Base-by-base conservation (phyloP, 1,140 invertebrate genomes). In the Drosophila micromelanica region DNA sequence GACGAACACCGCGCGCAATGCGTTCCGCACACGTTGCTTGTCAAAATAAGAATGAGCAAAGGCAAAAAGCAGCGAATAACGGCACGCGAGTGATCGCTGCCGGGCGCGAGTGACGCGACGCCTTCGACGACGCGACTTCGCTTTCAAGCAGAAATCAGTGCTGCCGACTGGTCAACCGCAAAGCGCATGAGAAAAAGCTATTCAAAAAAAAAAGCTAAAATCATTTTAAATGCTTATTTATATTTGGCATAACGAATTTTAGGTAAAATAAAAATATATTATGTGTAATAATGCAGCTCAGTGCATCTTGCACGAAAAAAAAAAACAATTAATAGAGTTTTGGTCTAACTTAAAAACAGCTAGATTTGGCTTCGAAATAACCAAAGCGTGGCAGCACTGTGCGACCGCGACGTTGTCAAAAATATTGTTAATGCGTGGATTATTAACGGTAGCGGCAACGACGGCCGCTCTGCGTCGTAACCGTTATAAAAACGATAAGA, bases 1-100 rank as follows among this genome's bases (percentile, higher is more conserved):
- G 42, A 61, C 27, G 27, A 43, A 37, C 55, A 38, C 35, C 60
- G 74, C 51, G 52, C 73, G 70, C 46, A 78, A 71, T 64, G 61
- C 69, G 78, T 87, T 82, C 74, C 76, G 82, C 75, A 87, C 82
- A 78, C 73, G 73, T 76, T 72, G 82, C 78, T 82, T 77, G 67
- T 76, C 81, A 78, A 87, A 86, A 70, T 87, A 77, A 77, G 67
- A 86, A 86, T 86, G 81, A 86, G 79, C 80, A 75, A 77, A 76
- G 52, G 61, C 76, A 74, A 67, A 68, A 48, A 46, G 45, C 62
- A 61, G 76, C 60, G 27, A 49, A 70, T 11, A 78, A 72, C 56
- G 81, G 82, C 75, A 81, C 81, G 81, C 81, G 81, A 86, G 49
- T 81, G 81, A 77, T 87, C 81, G 81, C 57, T 69, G 61, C 20